phyloP scores from a whole-genome alignment of 2,888 invertebrate genomes.

The Caenorhabditis doughertyi region DNA sequence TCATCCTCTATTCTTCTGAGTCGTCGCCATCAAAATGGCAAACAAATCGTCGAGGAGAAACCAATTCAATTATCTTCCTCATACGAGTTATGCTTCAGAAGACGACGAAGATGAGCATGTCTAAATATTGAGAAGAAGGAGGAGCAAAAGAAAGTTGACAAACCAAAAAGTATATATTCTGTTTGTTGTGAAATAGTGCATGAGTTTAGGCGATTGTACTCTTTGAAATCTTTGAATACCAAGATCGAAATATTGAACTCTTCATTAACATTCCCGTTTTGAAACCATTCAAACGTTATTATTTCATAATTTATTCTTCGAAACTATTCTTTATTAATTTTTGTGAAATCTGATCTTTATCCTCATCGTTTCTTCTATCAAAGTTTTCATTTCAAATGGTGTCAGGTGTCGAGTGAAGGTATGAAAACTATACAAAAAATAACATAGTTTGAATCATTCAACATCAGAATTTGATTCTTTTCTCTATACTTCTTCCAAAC shows the following conservation, averaged over 20 bases:
- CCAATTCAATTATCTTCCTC: conserved; percentile 56
- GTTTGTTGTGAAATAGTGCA: conserved; percentile 1
- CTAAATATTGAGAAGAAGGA: conserved; percentile 24
- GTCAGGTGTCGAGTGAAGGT: conserved; percentile 45
- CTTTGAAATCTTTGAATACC: too few relatives aligned
- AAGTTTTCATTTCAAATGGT: conserved; percentile 41
- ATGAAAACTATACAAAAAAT: conserved; percentile 35
- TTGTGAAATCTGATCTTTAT: conserved; percentile 16
- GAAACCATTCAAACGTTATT: too few relatives aligned
- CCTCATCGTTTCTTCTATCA: conserved; percentile 17
- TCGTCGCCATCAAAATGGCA: conserved; percentile 44
- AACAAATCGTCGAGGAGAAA: conserved; percentile 40
- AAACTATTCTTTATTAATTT: neutral
- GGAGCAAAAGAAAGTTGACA: neutral
- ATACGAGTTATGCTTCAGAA: conserved; percentile 8
- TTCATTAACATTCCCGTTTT: too few relatives aligned
- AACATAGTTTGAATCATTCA: neutral
- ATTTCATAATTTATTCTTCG: too few relatives aligned
- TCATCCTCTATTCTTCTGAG: neutral
- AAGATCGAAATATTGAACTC: too few relatives aligned
- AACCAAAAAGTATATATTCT: neutral
- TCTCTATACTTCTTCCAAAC: neutral
- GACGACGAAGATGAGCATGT: conserved; percentile 34
- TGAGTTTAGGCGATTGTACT: too few relatives aligned
- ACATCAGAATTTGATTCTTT: neutral